Evolutionary conservation across 2,113 vertebrate genomes (phyloP).

Genomic region (Channa argus): DNA sequence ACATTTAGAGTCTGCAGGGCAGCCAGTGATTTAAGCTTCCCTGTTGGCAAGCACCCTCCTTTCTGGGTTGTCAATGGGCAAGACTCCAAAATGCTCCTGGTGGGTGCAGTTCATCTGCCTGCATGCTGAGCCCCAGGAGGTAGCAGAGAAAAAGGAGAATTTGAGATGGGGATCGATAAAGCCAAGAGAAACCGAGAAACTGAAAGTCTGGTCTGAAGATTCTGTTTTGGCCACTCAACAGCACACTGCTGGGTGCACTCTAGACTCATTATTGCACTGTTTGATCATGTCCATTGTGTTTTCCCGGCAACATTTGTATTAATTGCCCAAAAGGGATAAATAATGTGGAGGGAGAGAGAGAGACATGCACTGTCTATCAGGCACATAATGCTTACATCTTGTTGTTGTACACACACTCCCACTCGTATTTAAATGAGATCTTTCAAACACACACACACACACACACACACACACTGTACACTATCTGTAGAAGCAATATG

Average conservation of each 20-base stretch:
- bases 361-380: slow-evolving; percentile 48
- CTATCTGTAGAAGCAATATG: neutral
- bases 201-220: slow-evolving; percentile 41
- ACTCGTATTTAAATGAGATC: slow-evolving; percentile 18
- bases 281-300: slow-evolving; percentile 44
- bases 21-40: slow-evolving; percentile 22
- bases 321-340: slow-evolving; percentile 44
- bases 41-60: slow-evolving; percentile 28
- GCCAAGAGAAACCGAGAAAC: slow-evolving; percentile 30
- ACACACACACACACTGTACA: slow-evolving; percentile 6
- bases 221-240: slow-evolving; percentile 25
- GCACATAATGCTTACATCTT: slow-evolving; percentile 63
- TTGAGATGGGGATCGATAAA: slow-evolving; percentile 55
- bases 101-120: slow-evolving; percentile 54
- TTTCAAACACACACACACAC: too few relatives aligned
- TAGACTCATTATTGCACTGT: slow-evolving; percentile 44
- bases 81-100: slow-evolving; percentile 46
- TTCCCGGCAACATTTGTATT: slow-evolving; percentile 34
- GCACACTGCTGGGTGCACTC: slow-evolving; percentile 30
- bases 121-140: slow-evolving; percentile 39
- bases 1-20: slow-evolving; percentile 28
- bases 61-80: slow-evolving; percentile 37
- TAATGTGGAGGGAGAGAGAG: slow-evolving; percentile 33
- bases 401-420: slow-evolving; percentile 27
- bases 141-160: slow-evolving; percentile 34